Evolutionary conservation across 2,113 vertebrate species (phyloP).

Genomic region (Petroica traversi): DNA sequence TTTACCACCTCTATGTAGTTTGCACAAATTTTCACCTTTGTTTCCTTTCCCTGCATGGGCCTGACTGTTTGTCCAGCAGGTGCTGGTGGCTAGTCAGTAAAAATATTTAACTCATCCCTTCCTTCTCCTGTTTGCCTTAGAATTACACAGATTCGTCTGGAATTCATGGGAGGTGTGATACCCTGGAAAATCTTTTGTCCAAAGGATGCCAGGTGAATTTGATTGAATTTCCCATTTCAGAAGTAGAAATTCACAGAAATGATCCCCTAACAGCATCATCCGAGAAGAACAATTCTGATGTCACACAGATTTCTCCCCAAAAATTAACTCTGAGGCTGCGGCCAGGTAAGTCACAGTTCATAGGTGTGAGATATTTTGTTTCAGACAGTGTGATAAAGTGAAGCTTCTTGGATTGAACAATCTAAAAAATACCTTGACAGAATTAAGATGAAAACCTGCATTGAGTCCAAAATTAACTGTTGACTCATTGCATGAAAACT

Average conservation of each 20-base stretch:
- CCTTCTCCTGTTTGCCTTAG: constrained; percentile 66
- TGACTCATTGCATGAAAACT: background rate
- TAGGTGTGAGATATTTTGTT: background rate
- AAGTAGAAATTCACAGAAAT: constrained; percentile 77
- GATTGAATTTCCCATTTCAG: constrained; percentile 84
- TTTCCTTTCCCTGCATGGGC: background rate
- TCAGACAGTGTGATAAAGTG: background rate
- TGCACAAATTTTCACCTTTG: background rate
- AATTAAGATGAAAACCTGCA: background rate
- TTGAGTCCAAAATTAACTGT: background rate
- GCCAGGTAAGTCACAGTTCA: constrained; percentile 78
- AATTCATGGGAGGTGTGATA: constrained; percentile 85
- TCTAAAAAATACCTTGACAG: background rate
- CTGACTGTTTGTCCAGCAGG: background rate
- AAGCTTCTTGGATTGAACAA: background rate
- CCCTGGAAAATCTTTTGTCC: constrained; percentile 75
- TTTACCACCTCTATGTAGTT: background rate
- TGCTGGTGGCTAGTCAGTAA: background rate
- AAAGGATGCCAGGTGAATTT: constrained; percentile 81
- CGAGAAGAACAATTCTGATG: constrained; percentile 69
- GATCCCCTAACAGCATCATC: constrained; percentile 74
- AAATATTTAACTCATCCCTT: constrained; percentile 2
- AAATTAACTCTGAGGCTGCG: constrained; percentile 85
- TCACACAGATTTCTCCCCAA: constrained; percentile 91
- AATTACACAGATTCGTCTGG: constrained; percentile 88